These are phyloP conservation scores for Lithophane semibrunnea DNA, from an alignment of 2,888 invertebrate species.

Conservation along the genomic window DNA sequence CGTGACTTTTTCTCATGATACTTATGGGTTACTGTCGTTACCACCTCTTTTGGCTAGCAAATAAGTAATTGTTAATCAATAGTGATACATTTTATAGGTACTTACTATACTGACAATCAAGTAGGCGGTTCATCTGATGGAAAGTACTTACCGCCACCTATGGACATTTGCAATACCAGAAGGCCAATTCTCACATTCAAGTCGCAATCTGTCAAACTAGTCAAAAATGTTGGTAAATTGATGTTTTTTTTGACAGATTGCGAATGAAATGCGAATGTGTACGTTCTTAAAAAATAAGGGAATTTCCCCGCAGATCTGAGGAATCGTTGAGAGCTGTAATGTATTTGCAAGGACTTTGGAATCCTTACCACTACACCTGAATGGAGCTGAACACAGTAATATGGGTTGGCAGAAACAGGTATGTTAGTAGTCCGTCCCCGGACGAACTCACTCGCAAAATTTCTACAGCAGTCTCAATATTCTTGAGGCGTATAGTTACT, in stretches of 20 bases:
- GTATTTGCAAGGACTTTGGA: neutral
- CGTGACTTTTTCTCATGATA: constrained; percentile 49
- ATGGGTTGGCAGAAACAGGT: neutral
- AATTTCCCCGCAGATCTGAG: too few relatives aligned
- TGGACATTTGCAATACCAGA: too few relatives aligned
- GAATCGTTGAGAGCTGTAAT: too few relatives aligned
- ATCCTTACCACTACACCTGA: neutral
- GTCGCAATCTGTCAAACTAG: too few relatives aligned
- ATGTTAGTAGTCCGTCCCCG: neutral
- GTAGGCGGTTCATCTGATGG: neutral
- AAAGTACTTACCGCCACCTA: neutral
- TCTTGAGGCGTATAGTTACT: neutral
- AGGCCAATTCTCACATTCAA: too few relatives aligned
- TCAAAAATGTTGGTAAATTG: too few relatives aligned
- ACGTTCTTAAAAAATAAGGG: too few relatives aligned
- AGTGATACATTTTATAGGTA: neutral
- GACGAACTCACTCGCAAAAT: neutral
- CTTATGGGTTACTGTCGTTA: constrained; percentile 7
- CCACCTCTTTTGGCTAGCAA: constrained; percentile 19
- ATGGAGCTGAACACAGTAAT: neutral
- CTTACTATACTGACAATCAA: neutral
- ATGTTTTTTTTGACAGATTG: too few relatives aligned
- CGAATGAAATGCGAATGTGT: too few relatives aligned
- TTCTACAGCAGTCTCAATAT: neutral
- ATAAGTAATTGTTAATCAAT: constrained; percentile 5